These are phyloP conservation scores for Sycon ciliatum DNA, from an alignment of 37 sponge, comb jelly and placozoan genomes.

Conservation along the genomic window DNA sequence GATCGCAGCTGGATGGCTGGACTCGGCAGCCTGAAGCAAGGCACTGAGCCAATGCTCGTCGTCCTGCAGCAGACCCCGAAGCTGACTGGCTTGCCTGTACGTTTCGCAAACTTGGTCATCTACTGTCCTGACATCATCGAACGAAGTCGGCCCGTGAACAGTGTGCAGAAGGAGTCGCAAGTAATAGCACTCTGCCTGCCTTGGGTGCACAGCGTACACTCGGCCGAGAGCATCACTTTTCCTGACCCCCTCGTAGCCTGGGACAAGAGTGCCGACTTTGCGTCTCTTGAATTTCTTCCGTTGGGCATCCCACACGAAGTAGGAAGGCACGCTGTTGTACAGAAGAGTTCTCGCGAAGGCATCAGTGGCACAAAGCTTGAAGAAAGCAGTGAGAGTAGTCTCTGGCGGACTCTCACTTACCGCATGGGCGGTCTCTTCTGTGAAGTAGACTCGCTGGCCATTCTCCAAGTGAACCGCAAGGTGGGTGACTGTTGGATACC, in stretches of 20 bases:
- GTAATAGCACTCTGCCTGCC: constrained; percentile 37
- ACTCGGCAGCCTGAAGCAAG: constrained; percentile 34
- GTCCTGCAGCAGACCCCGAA: constrained; percentile 39
- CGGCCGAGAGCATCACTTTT: constrained; percentile 27
- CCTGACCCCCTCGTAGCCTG: constrained; percentile 12
- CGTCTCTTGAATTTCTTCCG: no score
- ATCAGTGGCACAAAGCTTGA: constrained; percentile 27
- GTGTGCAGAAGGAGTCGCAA: constrained; percentile 42
- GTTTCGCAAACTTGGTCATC: constrained; percentile 27
- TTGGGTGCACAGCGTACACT: constrained; percentile 36
- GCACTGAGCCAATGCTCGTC: constrained; percentile 35
- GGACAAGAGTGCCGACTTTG: constrained; percentile 14
- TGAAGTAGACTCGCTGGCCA: constrained; percentile 40
- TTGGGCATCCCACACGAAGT: constrained; percentile 21
- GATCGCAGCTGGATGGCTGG: background rate
- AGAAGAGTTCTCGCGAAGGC: constrained; percentile 25
- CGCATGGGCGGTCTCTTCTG: constrained; percentile 11
- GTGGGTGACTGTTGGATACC: constrained; percentile 27
- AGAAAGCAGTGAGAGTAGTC: constrained; percentile 39
- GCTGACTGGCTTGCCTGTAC: constrained; percentile 36
- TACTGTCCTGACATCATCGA: constrained; percentile 25
- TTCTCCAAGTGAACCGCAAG: constrained; percentile 43
- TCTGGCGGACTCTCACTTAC: background rate
- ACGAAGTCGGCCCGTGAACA: constrained; percentile 23
- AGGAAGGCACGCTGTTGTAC: constrained; percentile 23